Evolutionary conservation across 2,888 invertebrate species (phyloP), one percentile per base, ranked within the genome.

Genomic region (Resseliella maxima): DNA sequence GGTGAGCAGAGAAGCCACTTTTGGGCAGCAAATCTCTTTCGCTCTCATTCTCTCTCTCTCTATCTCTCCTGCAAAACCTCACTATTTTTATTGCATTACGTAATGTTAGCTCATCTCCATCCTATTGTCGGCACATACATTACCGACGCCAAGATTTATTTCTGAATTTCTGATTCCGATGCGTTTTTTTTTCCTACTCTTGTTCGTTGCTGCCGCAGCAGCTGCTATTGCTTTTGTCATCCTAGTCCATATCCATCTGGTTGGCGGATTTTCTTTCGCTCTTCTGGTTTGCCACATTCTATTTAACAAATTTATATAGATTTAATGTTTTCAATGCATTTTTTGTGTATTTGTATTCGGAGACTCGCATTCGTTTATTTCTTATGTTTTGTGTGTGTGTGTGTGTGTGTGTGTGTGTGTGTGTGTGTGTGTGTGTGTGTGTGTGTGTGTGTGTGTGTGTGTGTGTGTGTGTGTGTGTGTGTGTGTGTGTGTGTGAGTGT

Each of bases 91-190:
- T 83, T 83, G 83, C 83, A 83, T 83, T 83, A 83, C 83, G 83
- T 83, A 83, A 83, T 83, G 83, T 83, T 83, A 83, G 83, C 83
- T 83, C 83, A 83, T 83, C 83, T 83, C 83, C 72, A 72, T 72
- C 72, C 83, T 83, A 83, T 83, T 83, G 83, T 83, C 38, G 83
- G 83, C 83, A 83, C 38, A 83, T 83, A 83, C 83, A 83, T 83
- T 83, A 83, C 83, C 83, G 83, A 83, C 83, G 83, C 83, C 83
- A 83, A 83, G 83, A 83, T 83, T 83, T 83, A 83, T 83, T 83
- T 83, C 83, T 38, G 83, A 83, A 83, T 38, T 38, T 83, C 38
- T 83, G 83, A 83, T 83, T 38, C 18, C 83, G 83, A 83, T 38
- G 81, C 21, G 31, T 35, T 72, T 31, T 83, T 83, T 36, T 81